These are phyloP conservation scores for Leptobrachium leishanense DNA, from an alignment of 2,113 vertebrate genomes.

Conservation along the genomic window DNA sequence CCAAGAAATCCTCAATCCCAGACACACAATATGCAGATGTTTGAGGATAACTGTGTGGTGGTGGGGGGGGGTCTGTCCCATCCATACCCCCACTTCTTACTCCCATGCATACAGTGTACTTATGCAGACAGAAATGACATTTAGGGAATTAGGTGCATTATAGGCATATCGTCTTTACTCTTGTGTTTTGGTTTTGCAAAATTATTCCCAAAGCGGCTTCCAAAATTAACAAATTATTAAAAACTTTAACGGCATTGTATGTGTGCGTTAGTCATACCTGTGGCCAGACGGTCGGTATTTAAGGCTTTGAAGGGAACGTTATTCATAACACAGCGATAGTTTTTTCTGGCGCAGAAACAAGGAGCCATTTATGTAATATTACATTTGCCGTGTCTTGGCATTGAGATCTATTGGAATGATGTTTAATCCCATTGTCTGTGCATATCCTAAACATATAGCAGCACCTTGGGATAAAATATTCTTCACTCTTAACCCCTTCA, in stretches of 20 bases:
- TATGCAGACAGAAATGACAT: too few relatives aligned
- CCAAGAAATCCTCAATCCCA: too few relatives aligned
- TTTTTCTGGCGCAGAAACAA: not conserved
- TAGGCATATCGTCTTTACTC: too few relatives aligned
- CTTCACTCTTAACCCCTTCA: too few relatives aligned
- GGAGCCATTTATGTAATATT: not conserved
- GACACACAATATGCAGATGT: too few relatives aligned
- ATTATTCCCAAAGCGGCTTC: not conserved
- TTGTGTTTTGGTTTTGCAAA: not conserved
- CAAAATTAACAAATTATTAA: not conserved
- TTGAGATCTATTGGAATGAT: not conserved
- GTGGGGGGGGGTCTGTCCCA: too few relatives aligned
- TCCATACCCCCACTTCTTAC: too few relatives aligned
- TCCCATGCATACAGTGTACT: too few relatives aligned
- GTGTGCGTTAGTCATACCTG: not conserved
- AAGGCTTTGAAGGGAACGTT: not conserved
- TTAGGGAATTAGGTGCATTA: too few relatives aligned
- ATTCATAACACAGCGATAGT: not conserved
- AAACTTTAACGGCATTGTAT: not conserved
- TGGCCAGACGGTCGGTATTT: not conserved
- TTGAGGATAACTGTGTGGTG: too few relatives aligned
- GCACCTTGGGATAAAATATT: too few relatives aligned
- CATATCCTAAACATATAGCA: not conserved
- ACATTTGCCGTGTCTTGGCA: not conserved
- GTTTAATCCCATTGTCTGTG: not conserved